These are phyloP conservation scores for Porites lobata DNA, from an alignment of 92 coral and sea anemone species.

Conservation along the genomic window DNA sequence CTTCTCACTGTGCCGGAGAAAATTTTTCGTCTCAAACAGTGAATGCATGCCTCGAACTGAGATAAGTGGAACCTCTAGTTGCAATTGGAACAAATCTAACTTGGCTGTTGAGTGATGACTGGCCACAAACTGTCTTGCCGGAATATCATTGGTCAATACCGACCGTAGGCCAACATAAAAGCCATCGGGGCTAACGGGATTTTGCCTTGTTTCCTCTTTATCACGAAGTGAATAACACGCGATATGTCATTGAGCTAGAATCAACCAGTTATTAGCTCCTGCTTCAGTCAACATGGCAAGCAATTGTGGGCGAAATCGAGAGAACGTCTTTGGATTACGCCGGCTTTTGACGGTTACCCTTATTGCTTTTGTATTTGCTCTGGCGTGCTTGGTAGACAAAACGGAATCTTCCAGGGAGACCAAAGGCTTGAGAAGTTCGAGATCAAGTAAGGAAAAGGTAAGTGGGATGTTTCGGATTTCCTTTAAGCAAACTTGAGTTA, in stretches of 20 bases:
- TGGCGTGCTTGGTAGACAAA: conserved; percentile 14
- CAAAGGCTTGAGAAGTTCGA: conserved; percentile 12
- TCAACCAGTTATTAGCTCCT: conserved; percentile 3
- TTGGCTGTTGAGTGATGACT: conserved; percentile 21
- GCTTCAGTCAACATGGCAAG: conserved; percentile 20
- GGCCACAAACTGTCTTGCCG: neutral
- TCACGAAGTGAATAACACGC: conserved; percentile 21
- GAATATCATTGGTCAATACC: conserved; percentile 28
- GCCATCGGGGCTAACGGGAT: conserved; percentile 16
- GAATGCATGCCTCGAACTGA: conserved; percentile 9
- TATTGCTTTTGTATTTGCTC: conserved; percentile 16
- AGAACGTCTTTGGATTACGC: conserved; percentile 6
- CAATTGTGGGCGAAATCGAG: neutral
- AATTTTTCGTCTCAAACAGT: conserved; percentile 42
- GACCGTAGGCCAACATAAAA: conserved; percentile 27
- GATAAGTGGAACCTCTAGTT: conserved; percentile 28
- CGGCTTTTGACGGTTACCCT: conserved; percentile 10
- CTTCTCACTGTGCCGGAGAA: conserved; percentile 14
- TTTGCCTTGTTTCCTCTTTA: conserved; percentile 15
- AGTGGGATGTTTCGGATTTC: conserved; percentile 6
- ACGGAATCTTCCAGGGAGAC: conserved; percentile 42
- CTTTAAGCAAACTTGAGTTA: conserved; percentile 1
- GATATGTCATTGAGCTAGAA: conserved; percentile 22
- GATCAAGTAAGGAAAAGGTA: conserved; percentile 46
- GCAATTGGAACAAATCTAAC: conserved; percentile 31